Evolutionary conservation across 2,113 vertebrate species (phyloP).

Genomic region (Limanda limanda): DNA sequence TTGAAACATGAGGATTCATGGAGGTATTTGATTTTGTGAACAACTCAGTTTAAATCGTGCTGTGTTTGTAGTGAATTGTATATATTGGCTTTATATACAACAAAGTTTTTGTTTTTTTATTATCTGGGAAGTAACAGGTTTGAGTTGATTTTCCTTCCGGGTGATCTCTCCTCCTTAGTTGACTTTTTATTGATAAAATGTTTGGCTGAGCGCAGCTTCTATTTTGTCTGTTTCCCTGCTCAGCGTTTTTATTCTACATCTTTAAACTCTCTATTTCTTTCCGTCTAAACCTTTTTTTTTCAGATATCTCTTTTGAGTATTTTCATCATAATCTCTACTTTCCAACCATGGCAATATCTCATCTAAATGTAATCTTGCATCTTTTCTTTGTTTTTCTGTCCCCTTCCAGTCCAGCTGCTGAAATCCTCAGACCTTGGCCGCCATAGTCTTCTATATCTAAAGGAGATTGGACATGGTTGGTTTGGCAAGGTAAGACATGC

Average conservation of each 20-base stretch:
- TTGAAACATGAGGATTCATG: slow-evolving; percentile 68
- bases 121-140: not conserved
- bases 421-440: slow-evolving; percentile 91
- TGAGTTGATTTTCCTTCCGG: slow-evolving; percentile 9
- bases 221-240: not conserved
- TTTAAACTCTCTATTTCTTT: not conserved
- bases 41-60: not conserved
- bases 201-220: not conserved
- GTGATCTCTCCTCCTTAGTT: not conserved
- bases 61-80: not conserved
- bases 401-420: slow-evolving; percentile 90
- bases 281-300: not conserved
- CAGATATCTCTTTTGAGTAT: not conserved
- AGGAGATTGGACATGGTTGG: slow-evolving; percentile 96
- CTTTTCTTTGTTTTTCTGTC: slow-evolving; percentile 23
- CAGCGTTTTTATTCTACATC: not conserved
- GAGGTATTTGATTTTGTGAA: slow-evolving; percentile 69
- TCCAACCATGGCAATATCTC: not conserved
- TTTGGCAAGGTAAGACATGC: slow-evolving; percentile 90
- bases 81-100: not conserved
- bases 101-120: not conserved
- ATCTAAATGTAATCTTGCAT: not conserved
- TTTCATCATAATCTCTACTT: not conserved
- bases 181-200: slow-evolving; percentile 10
- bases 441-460: slow-evolving; percentile 94